Percentiles rank a stretch among this genome's conserved stretches.
phyloP scores from a whole-genome alignment of 2,113 vertebrate species.

The Craseonycteris thonglongyai region DNA sequence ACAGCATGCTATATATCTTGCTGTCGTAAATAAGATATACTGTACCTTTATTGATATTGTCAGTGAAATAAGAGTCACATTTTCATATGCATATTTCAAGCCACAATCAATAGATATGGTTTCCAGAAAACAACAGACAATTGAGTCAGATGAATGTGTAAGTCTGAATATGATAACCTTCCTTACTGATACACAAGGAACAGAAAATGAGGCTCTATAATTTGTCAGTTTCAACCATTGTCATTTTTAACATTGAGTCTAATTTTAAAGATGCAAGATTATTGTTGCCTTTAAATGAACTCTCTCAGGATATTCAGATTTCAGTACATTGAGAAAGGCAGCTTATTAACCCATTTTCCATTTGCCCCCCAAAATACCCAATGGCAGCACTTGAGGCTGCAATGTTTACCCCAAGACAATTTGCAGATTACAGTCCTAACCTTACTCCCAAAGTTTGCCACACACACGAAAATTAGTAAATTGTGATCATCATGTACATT shows the following conservation, averaged over 20 bases:
- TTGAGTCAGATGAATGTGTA: neutral
- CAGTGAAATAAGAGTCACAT: neutral
- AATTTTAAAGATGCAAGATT: neutral
- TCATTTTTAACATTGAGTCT: neutral
- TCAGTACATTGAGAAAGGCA: neutral
- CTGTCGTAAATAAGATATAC: constrained; percentile 62
- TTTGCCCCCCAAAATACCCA: no score
- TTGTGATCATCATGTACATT: no score
- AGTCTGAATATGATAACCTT: neutral
- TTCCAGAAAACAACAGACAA: constrained; percentile 13
- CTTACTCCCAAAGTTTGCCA: no score
- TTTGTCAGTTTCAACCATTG: neutral
- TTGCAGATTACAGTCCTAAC: no score
- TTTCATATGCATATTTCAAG: constrained; percentile 16
- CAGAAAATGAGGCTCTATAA: neutral
- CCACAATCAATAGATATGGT: neutral
- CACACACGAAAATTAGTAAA: no score
- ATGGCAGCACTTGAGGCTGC: no score
- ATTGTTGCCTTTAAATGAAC: constrained; percentile 2
- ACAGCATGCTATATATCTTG: constrained; percentile 84
- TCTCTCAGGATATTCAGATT: neutral
- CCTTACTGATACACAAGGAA: neutral
- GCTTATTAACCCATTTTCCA: no score
- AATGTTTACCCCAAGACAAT: no score
- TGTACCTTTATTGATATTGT: neutral